Evolutionary conservation across 2,797 vertebrate genomes (phyloP), one percentile per base, ranked within the genome.

Genomic region (Pangasius mekongensis): DNA sequence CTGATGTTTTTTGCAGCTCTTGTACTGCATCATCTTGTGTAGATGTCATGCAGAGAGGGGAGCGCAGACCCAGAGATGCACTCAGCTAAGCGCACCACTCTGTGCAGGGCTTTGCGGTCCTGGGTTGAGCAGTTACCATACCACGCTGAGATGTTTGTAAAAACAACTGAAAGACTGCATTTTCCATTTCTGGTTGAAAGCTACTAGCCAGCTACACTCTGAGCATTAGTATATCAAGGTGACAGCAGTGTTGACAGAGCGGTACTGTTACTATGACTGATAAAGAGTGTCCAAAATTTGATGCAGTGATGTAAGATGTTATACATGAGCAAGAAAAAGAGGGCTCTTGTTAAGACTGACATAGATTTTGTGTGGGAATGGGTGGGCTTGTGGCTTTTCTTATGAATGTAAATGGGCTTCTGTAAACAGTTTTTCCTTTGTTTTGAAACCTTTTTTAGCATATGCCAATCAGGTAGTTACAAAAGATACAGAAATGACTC

Each of bases 161-260:
- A 78, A 20, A 14, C 66, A 67, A 67, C 33, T 30, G 1, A 67
- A 30, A n/a, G 1, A 67, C 30, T 67, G n/a, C 11, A 67, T 67
- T 67, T 33, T 33, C 13, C 64, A 30, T 67, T 67, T 33, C 11
- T 67, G n/a, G 13, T 33, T 33, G 64, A 67, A 67, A 14, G 11
- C 62, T 66, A 13, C 11, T 66, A 66, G 11, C 27, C 64, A 66
- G 24, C 11, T 30, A 30, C 1, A 24, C 20, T 7, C 58, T 60
- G 58, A 22, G 22, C 6, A 24, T 60, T 24, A 24, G 58, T 6
- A 60, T 60, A 24, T 60, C 58, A 60, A 60, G 20, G 60, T 64
- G 60, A 64, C 11, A 30, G n/a, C 20, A 69, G 67, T 47, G 47
- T 73, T 85, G 56, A 84, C 74, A 62, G 52, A 84, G 64, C 64